phyloP scores from a whole-genome alignment of 2,797 vertebrate genomes.

The Molothrus aeneus region DNA sequence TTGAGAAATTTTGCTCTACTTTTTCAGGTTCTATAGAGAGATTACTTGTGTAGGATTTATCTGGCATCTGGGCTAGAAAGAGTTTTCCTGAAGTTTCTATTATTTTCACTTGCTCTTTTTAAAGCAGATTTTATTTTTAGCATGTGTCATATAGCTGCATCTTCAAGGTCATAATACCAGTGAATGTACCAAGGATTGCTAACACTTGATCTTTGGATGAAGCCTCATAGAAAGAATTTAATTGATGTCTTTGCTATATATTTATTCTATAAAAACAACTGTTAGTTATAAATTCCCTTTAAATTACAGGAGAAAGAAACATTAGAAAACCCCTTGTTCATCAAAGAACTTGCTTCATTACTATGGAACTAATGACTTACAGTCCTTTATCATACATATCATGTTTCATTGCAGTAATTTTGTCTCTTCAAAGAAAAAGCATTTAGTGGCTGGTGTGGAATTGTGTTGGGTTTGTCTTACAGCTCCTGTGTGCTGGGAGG shows the following conservation, averaged over 20 bases:
- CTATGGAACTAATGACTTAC: background rate
- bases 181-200: background rate
- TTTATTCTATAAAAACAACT: background rate
- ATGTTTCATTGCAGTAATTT: background rate
- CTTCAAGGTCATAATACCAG: background rate
- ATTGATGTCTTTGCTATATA: background rate
- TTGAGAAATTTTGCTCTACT: slow-evolving; percentile 61
- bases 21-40: slow-evolving; percentile 42
- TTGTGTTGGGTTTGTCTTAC: background rate
- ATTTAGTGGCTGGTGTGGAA: background rate
- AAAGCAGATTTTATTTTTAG: slow-evolving; percentile 37
- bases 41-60: slow-evolving; percentile 35
- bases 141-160: background rate
- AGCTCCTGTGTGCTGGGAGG: rapidly evolving
- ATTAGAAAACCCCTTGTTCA: background rate
- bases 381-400: background rate
- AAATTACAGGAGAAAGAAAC: background rate
- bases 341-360: background rate
- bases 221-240: background rate
- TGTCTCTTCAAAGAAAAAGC: background rate
- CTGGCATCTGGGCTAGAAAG: slow-evolving; percentile 19
- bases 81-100: slow-evolving; percentile 4
- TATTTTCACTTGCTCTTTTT: slow-evolving; percentile 13
- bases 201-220: background rate
- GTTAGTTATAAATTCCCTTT: background rate